phyloP scores from a whole-genome alignment of 2,888 invertebrate species.

The Dusona sp. region DNA sequence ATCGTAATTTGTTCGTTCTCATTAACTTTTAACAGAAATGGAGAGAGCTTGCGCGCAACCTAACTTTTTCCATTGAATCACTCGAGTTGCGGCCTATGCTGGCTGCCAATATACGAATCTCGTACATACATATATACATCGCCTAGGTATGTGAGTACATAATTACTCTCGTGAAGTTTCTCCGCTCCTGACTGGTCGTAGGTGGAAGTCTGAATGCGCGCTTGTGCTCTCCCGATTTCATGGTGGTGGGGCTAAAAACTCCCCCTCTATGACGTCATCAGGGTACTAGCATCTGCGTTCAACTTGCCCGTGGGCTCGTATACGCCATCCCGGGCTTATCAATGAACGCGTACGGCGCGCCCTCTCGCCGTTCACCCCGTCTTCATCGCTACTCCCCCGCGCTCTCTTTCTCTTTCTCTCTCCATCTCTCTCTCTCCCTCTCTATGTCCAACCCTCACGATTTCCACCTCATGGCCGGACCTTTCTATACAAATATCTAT shows the following conservation, averaged over 20 bases:
- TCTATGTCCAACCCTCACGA: constrained; percentile 38
- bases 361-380: constrained; percentile 64
- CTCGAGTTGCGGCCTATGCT: background rate
- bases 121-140: background rate
- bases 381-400: constrained; percentile 19
- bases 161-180: background rate
- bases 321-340: constrained; percentile 69
- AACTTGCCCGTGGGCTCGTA: constrained; percentile 52
- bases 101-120: background rate
- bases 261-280: constrained; percentile 50
- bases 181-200: background rate
- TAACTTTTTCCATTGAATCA: background rate
- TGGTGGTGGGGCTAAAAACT: background rate
- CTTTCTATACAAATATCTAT: constrained; percentile 72
- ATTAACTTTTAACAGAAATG: background rate
- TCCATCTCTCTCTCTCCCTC: constrained; percentile 36
- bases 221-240: background rate
- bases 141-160: background rate
- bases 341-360: constrained; percentile 69
- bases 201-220: constrained; percentile 1
- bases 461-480: constrained; percentile 62
- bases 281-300: constrained; percentile 46
- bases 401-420: constrained; percentile 46
- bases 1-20: background rate
- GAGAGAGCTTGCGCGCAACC: background rate